Conservation (phyloP, 2,797 vertebrate genomes). For the Malacoraja senta region DNA sequence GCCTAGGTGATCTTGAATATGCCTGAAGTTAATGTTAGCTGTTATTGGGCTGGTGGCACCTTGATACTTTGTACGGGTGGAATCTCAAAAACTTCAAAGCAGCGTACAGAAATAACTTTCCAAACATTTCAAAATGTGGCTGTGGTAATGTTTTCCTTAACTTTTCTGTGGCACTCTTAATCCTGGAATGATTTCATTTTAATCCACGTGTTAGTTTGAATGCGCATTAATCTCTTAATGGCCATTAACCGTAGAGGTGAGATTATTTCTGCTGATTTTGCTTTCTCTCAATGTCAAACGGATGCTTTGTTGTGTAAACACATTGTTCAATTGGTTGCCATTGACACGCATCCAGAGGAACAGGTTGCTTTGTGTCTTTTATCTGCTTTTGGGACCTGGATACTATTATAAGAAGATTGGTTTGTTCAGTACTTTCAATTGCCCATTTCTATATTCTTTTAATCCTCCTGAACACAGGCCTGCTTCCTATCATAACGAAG, state of each 20-base stretch:
- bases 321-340: not conserved
- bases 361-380: not conserved
- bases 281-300: not conserved
- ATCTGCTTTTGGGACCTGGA: not conserved
- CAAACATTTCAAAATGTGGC: not conserved
- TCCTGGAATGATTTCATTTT: not conserved
- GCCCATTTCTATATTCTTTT: not conserved
- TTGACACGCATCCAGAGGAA: not conserved
- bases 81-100: not conserved
- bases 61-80: not conserved
- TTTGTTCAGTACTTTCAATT: not conserved
- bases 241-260: not conserved
- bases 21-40: not conserved
- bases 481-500: not conserved
- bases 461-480: not conserved
- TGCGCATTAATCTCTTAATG: not conserved
- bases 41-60: not conserved
- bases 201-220: not conserved
- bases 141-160: not conserved
- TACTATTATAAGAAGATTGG: not conserved
- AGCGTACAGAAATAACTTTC: not conserved
- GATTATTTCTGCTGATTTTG: not conserved
- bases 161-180: not conserved
- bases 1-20: no score
- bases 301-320: not conserved